Base-by-base conservation (phyloP, 2,113 vertebrate species). In the Nematolebias whitei region DNA sequence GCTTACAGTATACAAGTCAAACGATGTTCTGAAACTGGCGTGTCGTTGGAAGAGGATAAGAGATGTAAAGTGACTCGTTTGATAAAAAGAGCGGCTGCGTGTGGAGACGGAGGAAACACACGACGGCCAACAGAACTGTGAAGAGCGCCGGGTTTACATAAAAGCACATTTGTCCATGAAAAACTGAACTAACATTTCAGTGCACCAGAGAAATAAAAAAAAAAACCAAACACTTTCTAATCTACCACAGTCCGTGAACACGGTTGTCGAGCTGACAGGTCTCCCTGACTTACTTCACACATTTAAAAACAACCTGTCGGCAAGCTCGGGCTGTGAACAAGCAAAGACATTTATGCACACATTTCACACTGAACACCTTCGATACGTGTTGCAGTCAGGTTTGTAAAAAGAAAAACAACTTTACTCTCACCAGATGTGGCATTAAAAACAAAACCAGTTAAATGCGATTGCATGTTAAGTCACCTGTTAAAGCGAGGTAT, bases 401-500 rank as follows among this genome's bases (percentile, higher is more conserved):
- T 48, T 38, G 66, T 58, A 63, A 68, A 32, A 56, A 63, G 63
- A 71, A 39, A 58, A 66, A 56, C 51, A 2, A 74, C 73, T 78
- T 80, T 82, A 71, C 58, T 69, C 80, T 76, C 64, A 78, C 71
- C 74, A 78, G 71, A 91, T 59, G 67, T 86, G 89, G 85, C 83
- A 88, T 71, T 60, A 74, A 43, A 83, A 68, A 44, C 1, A 43
- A 74, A 87, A 88, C 85, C 87, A 88, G 89, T 89, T 90, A 78
- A 90, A 91, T 71, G 78, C 65, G 85, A 72, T 80, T 80, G 80
- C 72, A 87, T 79, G 76, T 77, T 89, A 81, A 87, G 70, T 85
- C 88, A 86, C 79, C 91, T 18, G 88, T 88, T 82, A 76, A 38
- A 88, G 83, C 90, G 92, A 93, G 93, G 93, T 93, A 93, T 91